phyloP scores from a whole-genome alignment of 1,140 invertebrate genomes.

The Drosophila kepulauana region DNA sequence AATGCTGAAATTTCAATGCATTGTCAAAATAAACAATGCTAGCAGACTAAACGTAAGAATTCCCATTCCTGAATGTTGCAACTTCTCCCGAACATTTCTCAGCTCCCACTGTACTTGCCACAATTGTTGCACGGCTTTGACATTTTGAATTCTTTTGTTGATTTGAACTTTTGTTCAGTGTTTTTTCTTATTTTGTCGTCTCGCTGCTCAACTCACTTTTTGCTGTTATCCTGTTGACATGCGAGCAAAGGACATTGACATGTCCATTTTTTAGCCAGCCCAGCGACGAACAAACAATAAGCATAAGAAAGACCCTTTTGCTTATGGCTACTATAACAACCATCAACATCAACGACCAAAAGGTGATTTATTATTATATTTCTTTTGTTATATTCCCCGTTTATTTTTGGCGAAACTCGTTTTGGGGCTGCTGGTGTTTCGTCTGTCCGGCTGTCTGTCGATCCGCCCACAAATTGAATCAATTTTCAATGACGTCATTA shows the following conservation, averaged over 20 bases:
- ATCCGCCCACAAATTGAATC: conserved; percentile 53
- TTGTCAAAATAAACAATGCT: neutral
- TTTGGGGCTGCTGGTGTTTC: neutral
- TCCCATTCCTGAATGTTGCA: neutral
- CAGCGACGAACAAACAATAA: conserved; percentile 49
- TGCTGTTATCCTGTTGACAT: conserved; percentile 79
- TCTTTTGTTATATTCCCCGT: conserved; percentile 20
- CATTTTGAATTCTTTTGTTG: conserved; percentile 63
- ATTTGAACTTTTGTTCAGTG: conserved; percentile 68
- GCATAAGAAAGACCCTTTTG: conserved; percentile 29
- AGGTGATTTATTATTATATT: conserved; percentile 75
- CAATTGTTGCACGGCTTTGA: conserved; percentile 62
- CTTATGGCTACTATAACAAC: conserved; percentile 54
- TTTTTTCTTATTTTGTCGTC: conserved; percentile 22
- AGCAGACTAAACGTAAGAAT: neutral
- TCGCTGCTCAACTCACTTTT: conserved; percentile 41
- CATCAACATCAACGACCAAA: conserved; percentile 22
- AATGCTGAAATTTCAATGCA: neutral
- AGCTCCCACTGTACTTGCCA: conserved; percentile 22
- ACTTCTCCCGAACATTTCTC: neutral
- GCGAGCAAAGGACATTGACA: conserved; percentile 74
- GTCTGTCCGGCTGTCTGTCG: neutral
- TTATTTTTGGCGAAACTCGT: conserved; percentile 6
- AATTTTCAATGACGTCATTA: conserved; percentile 73
- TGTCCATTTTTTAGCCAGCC: conserved; percentile 79